Evolutionary conservation across 1,140 invertebrate species (phyloP).

Genomic region (Meloidogyne exigua): DNA sequence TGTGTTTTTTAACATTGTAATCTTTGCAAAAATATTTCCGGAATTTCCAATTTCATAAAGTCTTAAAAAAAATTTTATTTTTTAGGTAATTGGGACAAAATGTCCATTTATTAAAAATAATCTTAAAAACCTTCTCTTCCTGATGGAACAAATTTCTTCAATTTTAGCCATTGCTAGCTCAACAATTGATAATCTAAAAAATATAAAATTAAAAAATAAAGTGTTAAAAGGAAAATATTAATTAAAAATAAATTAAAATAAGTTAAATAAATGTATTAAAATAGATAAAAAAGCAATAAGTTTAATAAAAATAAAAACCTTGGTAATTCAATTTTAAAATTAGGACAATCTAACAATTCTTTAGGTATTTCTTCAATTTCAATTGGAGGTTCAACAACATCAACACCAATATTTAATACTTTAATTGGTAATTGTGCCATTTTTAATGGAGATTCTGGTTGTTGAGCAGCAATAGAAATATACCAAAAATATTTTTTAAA

Average conservation of each 20-base stretch:
- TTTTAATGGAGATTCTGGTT: slow-evolving; percentile 58
- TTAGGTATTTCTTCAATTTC: slow-evolving; percentile 1
- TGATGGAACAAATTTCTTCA: slow-evolving; percentile 46
- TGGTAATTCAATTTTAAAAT: background rate
- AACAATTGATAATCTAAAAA: slow-evolving; percentile 35
- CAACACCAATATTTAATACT: slow-evolving; percentile 31
- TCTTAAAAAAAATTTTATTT: background rate
- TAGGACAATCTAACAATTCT: background rate
- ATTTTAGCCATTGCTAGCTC: slow-evolving; percentile 35
- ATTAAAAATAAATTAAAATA: too few species aligned
- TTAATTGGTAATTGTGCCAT: slow-evolving; percentile 41
- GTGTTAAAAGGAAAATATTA: too few species aligned
- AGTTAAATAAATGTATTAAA: too few species aligned
- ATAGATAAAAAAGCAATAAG: background rate
- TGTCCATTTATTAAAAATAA: background rate
- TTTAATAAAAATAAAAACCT: background rate
- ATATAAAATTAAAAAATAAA: too few species aligned
- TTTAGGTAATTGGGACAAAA: background rate
- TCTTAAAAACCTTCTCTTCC: slow-evolving; percentile 29
- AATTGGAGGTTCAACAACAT: slow-evolving; percentile 22
- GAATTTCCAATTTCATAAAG: slow-evolving; percentile 50
- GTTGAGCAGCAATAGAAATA: slow-evolving; percentile 57
- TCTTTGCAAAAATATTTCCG: slow-evolving; percentile 40
- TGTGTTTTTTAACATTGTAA: slow-evolving; percentile 53
- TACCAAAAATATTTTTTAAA: slow-evolving; percentile 55